Percentiles rank a stretch among this genome's conserved stretches.
These are phyloP conservation scores for Drosophila willistoni DNA, from an alignment of 1,140 invertebrate species.

Conservation along the genomic window DNA sequence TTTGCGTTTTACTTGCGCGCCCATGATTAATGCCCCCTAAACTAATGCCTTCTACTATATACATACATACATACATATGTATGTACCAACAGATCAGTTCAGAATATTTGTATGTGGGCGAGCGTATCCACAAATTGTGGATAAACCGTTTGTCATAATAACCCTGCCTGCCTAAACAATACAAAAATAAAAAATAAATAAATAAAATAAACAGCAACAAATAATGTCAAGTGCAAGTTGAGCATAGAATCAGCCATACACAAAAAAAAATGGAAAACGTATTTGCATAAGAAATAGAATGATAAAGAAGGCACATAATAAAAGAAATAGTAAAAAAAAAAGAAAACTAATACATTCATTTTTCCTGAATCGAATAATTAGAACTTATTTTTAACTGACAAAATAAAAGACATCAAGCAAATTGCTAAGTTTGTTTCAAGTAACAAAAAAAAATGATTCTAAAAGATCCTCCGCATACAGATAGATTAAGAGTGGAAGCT, in stretches of 20 bases:
- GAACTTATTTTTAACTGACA: no score
- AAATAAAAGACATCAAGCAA: no score
- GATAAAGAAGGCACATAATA: not conserved
- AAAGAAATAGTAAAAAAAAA: not conserved
- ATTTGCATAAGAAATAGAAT: not conserved
- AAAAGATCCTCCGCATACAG: no score
- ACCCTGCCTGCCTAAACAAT: conserved; percentile 39
- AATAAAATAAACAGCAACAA: conserved; percentile 29
- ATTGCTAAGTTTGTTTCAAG: no score
- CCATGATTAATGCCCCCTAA: conserved; percentile 31
- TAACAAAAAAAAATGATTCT: no score
- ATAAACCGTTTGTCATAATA: conserved; percentile 68
- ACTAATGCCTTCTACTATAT: conserved; percentile 13
- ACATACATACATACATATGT: no score
- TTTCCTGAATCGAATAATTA: no score
- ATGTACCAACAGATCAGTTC: not conserved
- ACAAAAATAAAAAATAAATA: conserved; percentile 7
- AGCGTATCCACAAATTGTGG: conserved; percentile 34
- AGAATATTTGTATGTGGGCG: not conserved
- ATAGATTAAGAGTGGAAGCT: no score
- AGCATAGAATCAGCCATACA: conserved; percentile 20
- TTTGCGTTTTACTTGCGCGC: conserved; percentile 61
- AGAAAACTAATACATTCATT: no score
- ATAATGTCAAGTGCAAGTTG: conserved; percentile 74
- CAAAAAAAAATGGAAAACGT: not conserved